Evolutionary conservation across 2,888 invertebrate species (phyloP), one percentile per base, ranked within the genome.

Genomic region (Neoascia interrupta): DNA sequence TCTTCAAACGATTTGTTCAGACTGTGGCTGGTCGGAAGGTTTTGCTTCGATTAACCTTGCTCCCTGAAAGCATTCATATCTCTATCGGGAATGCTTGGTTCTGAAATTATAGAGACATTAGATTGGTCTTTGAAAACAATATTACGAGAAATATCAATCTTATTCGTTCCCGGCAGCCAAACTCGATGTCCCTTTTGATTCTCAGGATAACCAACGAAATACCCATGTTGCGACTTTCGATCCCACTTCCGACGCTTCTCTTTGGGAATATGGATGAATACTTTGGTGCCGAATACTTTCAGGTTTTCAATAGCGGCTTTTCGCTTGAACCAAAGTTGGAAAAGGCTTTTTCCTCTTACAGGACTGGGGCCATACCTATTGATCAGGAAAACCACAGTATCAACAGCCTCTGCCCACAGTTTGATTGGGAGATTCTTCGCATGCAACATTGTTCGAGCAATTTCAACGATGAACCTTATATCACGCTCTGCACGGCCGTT

Each of bases 401-500:
- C 82, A 0, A 86, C 83, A 0, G 87, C 87, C 81, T 88, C 87
- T 8, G 86, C 86, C 87, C 87, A 88, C 3, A 86, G 79, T 10
- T 81, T 81, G 36, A 82, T 60, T 19, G 68, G 45, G 3, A 85
- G 18, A 0, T 81, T 82, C 68, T 76, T 81, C 3, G 70, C 34
- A 66, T 82, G 72, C 13, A 83, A 66, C 68, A 83, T 76, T 6
- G 81, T 41, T 31, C 86, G 80, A 15, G 84, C 84, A 8, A 84
- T 81, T 81, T 86, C 86, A 1, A 85, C 82, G 5, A 86, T 73
- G 37, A 83, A 86, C 61, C 85, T 80, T 69, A 84, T 88, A 61
- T 86, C 84, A 5, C 86, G 74, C 61, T 87, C 86, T 0, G 84
- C 84, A 41, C 81, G 75, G 2, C 85, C 86, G 79, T 88, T 88